Evolutionary conservation across 1,140 invertebrate genomes (phyloP), one percentile per base, ranked within the genome.

Genomic region (Brachionus angularis): DNA sequence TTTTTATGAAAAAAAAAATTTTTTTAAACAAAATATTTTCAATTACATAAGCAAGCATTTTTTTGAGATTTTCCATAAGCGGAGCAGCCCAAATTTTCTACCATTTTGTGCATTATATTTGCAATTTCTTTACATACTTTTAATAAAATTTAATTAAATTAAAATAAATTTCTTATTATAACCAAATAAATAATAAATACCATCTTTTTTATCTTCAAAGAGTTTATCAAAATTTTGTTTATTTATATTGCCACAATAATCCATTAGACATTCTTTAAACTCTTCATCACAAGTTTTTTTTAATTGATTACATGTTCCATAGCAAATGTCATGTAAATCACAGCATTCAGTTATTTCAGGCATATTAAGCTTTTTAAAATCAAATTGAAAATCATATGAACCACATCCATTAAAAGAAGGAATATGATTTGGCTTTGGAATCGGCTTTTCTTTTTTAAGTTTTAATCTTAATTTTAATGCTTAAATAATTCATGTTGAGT

Each of bases 321-420:
- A 67, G 18, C 62, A 67, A 14, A 27, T 67, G n/a, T 67, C 62
- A 36, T 67, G 62, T 3, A 47, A 39, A 10, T 47, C 47, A 36
- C 62, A 67, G 5, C 62, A 67, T 8, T 67, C 44, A n/a, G 42
- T 67, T 31, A 67, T 18, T 31, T 47, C 62, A 23, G 42, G 27
- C 62, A 67, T 33, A 21, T 67, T 67, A 23, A 67, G 33, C 29
- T 34, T 31, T 47, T 50, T 46, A 34, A 67, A 67, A 67, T 67
- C 62, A 47, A 67, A 27, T 10, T 16, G 21, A 50, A 67, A 50
- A 18, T 50, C 42, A 25, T 67, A 67, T 29, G 62, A 46, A 14
- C 62, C 62, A 67, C 62, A 67, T 3, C 62, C 62, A 36, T 67
- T 67, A 18, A 42, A 42, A 47, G 3, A 21, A 16, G 31, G 1